Evolutionary conservation across 2,113 vertebrate species (phyloP).

Genomic region (Eptatretus burgeri): DNA sequence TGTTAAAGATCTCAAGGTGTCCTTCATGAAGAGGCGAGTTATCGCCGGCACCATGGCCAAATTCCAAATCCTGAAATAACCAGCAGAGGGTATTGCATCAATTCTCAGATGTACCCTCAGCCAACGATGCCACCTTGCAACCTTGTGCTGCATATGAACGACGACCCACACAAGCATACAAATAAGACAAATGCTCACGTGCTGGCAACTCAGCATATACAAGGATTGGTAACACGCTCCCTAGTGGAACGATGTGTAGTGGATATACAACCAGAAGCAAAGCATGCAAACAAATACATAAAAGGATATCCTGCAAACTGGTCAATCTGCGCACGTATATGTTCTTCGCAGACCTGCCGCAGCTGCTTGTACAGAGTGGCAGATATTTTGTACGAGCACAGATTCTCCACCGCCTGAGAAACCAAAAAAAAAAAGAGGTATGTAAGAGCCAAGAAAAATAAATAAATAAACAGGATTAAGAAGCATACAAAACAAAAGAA

Average conservation of each 20-base stretch:
- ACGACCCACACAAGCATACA: too few relatives aligned
- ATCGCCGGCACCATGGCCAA: too few relatives aligned
- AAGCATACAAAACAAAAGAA: neutral
- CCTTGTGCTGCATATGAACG: too few relatives aligned
- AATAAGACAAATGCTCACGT: too few relatives aligned
- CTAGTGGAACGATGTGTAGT: neutral
- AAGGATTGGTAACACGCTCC: neutral
- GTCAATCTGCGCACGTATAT: slow-evolving; percentile 92
- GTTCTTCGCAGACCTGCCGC: slow-evolving; percentile 82
- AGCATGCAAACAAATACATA: slow-evolving; percentile 9
- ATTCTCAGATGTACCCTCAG: too few relatives aligned
- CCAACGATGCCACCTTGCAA: too few relatives aligned
- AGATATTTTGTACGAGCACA: slow-evolving; percentile 96
- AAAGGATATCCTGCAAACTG: slow-evolving; percentile 99
- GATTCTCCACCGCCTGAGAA: slow-evolving; percentile 71
- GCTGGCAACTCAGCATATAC: too few relatives aligned
- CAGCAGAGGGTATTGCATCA: too few relatives aligned
- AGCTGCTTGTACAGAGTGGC: slow-evolving; percentile 91
- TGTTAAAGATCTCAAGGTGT: too few relatives aligned
- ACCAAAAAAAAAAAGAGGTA: slow-evolving; percentile 10
- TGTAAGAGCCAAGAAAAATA: neutral
- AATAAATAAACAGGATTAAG: neutral
- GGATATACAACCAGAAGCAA: neutral
- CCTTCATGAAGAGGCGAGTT: too few relatives aligned
- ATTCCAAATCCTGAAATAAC: too few relatives aligned